phyloP scores from a whole-genome alignment of 2,888 invertebrate species.

The Troglohyphantes excavatus region DNA sequence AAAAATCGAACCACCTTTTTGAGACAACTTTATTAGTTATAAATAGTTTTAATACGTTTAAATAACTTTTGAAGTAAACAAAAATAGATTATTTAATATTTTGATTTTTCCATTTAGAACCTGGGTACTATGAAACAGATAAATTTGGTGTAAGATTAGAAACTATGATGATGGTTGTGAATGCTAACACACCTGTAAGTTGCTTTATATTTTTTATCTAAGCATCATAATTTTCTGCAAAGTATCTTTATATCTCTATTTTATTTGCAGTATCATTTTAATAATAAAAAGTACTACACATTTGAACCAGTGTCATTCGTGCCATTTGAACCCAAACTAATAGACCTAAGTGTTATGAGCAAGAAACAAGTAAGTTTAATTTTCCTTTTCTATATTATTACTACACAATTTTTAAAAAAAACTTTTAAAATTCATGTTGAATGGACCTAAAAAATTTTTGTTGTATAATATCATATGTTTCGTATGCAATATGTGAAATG shows the following conservation, averaged over 20 bases:
- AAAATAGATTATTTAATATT: neutral
- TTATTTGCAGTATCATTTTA: conserved; percentile 67
- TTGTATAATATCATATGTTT: too few species aligned
- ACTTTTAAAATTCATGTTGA: too few species aligned
- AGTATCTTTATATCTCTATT: neutral
- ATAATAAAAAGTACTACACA: conserved; percentile 60
- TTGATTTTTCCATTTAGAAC: conserved; percentile 52
- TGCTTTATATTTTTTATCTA: neutral
- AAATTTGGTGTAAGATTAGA: conserved; percentile 78
- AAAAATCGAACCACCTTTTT: neutral
- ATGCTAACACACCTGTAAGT: conserved; percentile 73
- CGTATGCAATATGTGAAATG: too few species aligned
- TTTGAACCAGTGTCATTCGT: conserved; percentile 77
- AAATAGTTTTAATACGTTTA: neutral
- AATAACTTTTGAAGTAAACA: neutral
- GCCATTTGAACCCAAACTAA: conserved; percentile 78
- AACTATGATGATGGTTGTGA: conserved; percentile 74
- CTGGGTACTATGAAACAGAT: conserved; percentile 76
- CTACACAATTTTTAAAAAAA: too few species aligned
- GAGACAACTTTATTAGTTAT: neutral
- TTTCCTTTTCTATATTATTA: too few species aligned
- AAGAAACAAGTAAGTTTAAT: conserved; percentile 67
- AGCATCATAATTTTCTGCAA: neutral
- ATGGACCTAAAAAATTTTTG: too few species aligned
- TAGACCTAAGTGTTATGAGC: conserved; percentile 61